A percentile compares a stretch with the other conserved stretches of the same genome.
These are phyloP conservation scores for Mesorhabditis sp. DNA, from an alignment of 2,888 invertebrate genomes.

Conservation along the genomic window DNA sequence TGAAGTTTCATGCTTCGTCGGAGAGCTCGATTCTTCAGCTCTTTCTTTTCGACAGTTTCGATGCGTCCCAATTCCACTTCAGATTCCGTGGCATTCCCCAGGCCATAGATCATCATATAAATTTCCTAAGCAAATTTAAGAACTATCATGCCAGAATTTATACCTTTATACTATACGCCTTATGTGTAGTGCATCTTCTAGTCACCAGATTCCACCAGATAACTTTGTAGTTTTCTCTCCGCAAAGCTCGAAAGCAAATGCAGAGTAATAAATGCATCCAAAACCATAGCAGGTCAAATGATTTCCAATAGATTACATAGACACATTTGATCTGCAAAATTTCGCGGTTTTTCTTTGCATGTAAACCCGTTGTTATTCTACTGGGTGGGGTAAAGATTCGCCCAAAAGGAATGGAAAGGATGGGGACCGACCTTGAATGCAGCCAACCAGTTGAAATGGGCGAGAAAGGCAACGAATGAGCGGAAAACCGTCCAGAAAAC, in stretches of 20 bases:
- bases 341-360: not conserved
- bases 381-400: too few relatives aligned
- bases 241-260: constrained; percentile 1
- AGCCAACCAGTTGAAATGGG: constrained; percentile 6
- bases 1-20: constrained; percentile 1
- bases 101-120: constrained; percentile 4
- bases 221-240: constrained; percentile 4
- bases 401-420: too few relatives aligned
- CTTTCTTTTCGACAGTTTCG: not conserved
- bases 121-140: not conserved
- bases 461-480: not conserved
- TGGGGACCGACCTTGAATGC: not conserved
- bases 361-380: too few relatives aligned
- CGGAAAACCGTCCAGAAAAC: constrained; percentile 1
- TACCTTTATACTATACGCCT: constrained; percentile 1
- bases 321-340: constrained; percentile 2
- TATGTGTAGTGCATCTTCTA: not conserved
- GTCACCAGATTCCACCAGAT: constrained; percentile 6
- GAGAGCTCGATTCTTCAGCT: constrained; percentile 6
- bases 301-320: constrained; percentile 3
- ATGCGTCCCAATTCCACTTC: not conserved
- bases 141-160: not conserved
- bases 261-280: not conserved
- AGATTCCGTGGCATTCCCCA: not conserved
- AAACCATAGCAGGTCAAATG: constrained; percentile 3